These are phyloP conservation scores for Hippocampus comes DNA, from an alignment of 2,113 vertebrate species.

Conservation along the genomic window DNA sequence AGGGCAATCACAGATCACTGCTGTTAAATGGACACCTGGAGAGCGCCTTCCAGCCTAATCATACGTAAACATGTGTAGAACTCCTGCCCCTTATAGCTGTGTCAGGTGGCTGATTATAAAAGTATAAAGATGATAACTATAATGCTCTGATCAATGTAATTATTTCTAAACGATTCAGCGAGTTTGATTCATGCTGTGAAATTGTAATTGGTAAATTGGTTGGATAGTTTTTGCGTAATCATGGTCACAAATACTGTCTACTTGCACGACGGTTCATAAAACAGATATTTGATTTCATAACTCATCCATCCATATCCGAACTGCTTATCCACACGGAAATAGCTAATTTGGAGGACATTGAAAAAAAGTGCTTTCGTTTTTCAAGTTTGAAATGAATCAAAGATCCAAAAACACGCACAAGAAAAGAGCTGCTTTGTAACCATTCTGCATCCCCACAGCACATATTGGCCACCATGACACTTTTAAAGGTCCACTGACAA, in stretches of 20 bases:
- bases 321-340: not conserved
- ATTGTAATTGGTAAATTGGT: not conserved
- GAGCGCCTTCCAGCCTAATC: no score
- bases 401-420: not conserved
- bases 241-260: not conserved
- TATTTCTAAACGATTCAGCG: no score
- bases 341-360: not conserved
- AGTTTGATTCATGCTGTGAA: no score
- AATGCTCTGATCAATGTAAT: no score
- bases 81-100: no score
- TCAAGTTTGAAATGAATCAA: not conserved
- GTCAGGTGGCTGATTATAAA: no score
- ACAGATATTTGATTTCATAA: not conserved
- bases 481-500: slow-evolving; percentile 56
- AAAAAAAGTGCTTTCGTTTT: slow-evolving; percentile 1
- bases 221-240: not conserved
- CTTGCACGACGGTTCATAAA: not conserved
- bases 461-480: slow-evolving; percentile 36
- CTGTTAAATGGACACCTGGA: no score
- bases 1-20: no score
- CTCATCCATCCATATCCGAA: no score
- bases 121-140: no score
- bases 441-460: slow-evolving; percentile 34
- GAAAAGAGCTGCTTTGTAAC: not conserved
- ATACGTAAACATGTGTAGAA: no score